These are phyloP conservation scores for Drosophila antonietae DNA, from an alignment of 2,888 invertebrate species.

Conservation along the genomic window DNA sequence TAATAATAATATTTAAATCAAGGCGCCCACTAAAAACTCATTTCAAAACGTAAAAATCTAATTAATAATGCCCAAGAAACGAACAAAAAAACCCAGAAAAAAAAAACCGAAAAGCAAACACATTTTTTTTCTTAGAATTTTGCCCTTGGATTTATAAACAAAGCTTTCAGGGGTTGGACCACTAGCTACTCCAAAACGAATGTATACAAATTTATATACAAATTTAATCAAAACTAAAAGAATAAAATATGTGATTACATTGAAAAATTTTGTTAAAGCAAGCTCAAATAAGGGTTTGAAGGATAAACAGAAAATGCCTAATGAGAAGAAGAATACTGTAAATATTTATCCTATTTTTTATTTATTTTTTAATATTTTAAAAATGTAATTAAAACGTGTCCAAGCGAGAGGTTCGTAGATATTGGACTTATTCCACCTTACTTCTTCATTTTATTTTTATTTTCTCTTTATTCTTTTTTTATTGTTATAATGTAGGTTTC, in stretches of 20 bases:
- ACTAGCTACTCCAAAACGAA: not conserved
- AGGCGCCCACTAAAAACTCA: not conserved
- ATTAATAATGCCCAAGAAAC: constrained; percentile 2
- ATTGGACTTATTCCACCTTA: too few relatives aligned
- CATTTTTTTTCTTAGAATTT: not conserved
- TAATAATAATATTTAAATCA: not conserved
- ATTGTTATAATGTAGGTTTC: too few relatives aligned
- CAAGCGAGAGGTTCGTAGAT: too few relatives aligned
- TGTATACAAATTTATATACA: not conserved
- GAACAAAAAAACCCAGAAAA: too few relatives aligned
- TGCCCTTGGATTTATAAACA: not conserved
- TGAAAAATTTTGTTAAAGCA: not conserved
- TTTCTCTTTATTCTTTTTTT: too few relatives aligned
- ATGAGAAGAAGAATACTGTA: too few relatives aligned
- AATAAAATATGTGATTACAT: not conserved
- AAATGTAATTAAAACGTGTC: too few relatives aligned
- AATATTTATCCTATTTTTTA: too few relatives aligned
- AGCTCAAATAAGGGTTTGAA: not conserved
- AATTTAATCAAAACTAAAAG: too few relatives aligned
- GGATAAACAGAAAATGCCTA: too few relatives aligned
- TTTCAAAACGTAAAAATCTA: constrained; percentile 1
- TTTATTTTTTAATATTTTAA: too few relatives aligned
- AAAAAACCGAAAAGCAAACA: constrained; percentile 3
- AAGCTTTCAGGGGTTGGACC: not conserved
- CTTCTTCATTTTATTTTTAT: too few relatives aligned